phyloP scores from a whole-genome alignment of 2,797 vertebrate species.

The Lycodopsis pacificus region DNA sequence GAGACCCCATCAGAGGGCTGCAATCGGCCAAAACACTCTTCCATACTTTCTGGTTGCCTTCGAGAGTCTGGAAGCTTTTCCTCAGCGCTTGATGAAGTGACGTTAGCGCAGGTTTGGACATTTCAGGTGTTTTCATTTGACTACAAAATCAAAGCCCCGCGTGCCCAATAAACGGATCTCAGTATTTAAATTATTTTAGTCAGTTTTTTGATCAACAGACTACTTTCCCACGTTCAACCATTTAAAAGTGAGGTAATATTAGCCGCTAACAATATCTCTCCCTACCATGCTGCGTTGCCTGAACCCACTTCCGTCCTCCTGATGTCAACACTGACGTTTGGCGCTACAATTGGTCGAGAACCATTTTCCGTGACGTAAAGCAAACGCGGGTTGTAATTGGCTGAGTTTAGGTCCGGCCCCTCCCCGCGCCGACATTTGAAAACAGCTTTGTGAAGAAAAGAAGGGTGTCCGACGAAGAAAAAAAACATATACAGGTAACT shows the following conservation, averaged over 20 bases:
- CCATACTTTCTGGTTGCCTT: constrained; percentile 81
- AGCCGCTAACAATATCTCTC: constrained; percentile 2
- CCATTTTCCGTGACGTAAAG: accelerated
- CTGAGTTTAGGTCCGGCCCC: neutral
- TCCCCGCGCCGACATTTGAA: constrained; percentile 71
- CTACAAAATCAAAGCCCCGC: accelerated
- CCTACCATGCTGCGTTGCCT: constrained; percentile 36
- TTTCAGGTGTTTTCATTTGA: constrained; percentile 43
- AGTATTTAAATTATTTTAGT: neutral
- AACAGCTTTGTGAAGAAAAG: constrained; percentile 35
- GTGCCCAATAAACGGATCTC: neutral
- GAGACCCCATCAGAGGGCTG: constrained; percentile 80
- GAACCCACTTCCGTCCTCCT: neutral
- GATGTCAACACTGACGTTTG: constrained; percentile 46
- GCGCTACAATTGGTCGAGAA: constrained; percentile 31
- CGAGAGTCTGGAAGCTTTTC: constrained; percentile 80
- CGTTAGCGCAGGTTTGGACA: constrained; percentile 74
- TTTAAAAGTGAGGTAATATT: neutral
- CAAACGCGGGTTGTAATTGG: constrained; percentile 62
- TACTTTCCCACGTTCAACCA: neutral
- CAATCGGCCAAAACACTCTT: constrained; percentile 76
- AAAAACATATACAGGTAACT: constrained; percentile 22
- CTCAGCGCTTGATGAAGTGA: constrained; percentile 80
- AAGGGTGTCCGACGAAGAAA: neutral
- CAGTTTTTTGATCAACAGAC: accelerated